A percentile compares a stretch with the other conserved stretches of the same genome.
phyloP scores from a whole-genome alignment of 2,888 invertebrate genomes.

The Idaea dimidiata region DNA sequence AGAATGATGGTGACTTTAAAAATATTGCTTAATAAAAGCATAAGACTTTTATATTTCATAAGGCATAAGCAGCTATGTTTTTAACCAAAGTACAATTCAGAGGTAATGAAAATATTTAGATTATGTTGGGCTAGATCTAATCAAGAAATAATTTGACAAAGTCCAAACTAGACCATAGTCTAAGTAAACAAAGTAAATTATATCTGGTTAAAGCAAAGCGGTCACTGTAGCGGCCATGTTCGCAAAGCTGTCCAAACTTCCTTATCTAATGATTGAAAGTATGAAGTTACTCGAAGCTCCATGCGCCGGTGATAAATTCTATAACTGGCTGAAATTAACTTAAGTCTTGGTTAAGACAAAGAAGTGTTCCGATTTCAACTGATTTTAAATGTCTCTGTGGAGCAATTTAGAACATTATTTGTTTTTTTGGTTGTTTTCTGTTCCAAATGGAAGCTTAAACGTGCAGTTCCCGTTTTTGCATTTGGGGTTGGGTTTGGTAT shows the following conservation, averaged over 20 bases:
- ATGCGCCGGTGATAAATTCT: slow-evolving; percentile 2
- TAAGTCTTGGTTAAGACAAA: background rate
- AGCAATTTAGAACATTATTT: background rate
- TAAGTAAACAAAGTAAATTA: slow-evolving; percentile 12
- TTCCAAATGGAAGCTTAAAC: too few species aligned
- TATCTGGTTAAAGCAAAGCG: slow-evolving; percentile 10
- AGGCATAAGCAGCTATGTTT: too few species aligned
- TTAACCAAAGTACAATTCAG: too few species aligned
- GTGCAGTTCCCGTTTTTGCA: too few species aligned
- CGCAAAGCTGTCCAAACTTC: slow-evolving; percentile 21
- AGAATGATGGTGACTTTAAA: too few species aligned
- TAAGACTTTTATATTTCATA: too few species aligned
- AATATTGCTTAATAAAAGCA: too few species aligned
- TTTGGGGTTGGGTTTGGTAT: too few species aligned
- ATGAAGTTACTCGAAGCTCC: slow-evolving; percentile 18
- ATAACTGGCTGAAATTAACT: slow-evolving; percentile 4
- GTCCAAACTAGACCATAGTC: background rate
- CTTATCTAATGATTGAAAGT: slow-evolving; percentile 24
- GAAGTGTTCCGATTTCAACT: too few species aligned
- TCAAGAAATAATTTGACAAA: background rate
- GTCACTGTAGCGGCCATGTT: background rate
- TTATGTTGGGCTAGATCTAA: background rate
- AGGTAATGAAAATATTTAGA: too few species aligned
- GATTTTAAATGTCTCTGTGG: background rate
- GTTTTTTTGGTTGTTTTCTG: background rate